Conservation (phyloP, 64 coral and sea anemone species). For the Cladopsammia gracilis region DNA sequence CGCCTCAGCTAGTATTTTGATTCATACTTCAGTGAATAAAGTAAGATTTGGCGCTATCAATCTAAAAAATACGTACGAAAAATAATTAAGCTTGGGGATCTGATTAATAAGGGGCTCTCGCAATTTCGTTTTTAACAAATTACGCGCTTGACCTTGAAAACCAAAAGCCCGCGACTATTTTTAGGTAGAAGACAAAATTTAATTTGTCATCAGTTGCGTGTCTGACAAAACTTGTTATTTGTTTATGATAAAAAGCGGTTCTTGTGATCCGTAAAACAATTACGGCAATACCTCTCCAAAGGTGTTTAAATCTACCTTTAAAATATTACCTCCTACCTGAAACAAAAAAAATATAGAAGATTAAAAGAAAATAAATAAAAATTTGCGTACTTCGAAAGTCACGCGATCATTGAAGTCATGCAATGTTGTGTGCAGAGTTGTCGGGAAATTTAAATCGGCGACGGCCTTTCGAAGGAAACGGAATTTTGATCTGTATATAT, state of each 20-base stretch:
- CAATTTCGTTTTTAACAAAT: no score
- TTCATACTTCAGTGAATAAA: no score
- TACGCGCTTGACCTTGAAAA: no score
- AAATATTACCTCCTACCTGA: conserved; percentile 27
- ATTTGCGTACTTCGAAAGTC: neutral
- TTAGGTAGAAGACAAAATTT: no score
- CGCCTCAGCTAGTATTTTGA: no score
- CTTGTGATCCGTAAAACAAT: neutral
- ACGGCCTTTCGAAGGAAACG: no score
- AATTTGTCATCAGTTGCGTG: neutral
- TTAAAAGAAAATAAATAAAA: neutral
- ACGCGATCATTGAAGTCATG: neutral
- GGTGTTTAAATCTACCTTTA: neutral
- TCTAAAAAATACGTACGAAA: no score
- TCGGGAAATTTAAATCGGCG: neutral
- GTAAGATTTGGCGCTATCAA: no score
- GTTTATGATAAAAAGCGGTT: neutral
- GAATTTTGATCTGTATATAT: neutral
- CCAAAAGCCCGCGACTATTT: no score
- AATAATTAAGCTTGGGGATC: no score
- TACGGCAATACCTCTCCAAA: neutral
- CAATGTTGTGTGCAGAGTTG: neutral
- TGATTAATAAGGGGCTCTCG: no score
- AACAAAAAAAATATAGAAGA: neutral
- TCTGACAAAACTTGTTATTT: neutral